phyloP scores from a whole-genome alignment of 1,140 invertebrate species.

The Anastrepha obliqua region DNA sequence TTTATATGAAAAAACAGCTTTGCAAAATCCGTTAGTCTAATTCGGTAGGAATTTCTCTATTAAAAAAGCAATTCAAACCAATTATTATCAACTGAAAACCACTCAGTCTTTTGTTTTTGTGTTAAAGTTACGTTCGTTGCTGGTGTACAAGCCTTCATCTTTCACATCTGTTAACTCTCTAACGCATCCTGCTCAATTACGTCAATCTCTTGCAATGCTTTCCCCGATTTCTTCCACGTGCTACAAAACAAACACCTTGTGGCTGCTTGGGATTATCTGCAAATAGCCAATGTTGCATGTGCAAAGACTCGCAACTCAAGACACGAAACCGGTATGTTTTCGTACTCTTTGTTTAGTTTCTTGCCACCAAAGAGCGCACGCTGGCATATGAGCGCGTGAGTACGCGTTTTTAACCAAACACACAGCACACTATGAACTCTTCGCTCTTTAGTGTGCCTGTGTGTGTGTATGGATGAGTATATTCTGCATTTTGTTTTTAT shows the following conservation, averaged over 20 bases:
- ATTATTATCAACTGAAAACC: no score
- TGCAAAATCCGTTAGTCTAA: no score
- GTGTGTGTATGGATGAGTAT: not conserved
- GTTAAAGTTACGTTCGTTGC: no score
- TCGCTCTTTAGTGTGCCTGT: not conserved
- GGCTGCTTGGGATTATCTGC: not conserved
- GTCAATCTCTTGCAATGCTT: no score
- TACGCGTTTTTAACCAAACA: not conserved
- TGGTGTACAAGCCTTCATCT: no score
- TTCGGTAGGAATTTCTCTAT: no score
- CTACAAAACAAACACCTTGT: not conserved
- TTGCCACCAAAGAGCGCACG: slow-evolving; percentile 1
- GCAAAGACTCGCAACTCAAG: slow-evolving; percentile 13
- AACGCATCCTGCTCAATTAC: no score
- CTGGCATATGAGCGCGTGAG: not conserved
- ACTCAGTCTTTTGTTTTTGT: no score
- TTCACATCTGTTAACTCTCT: no score
- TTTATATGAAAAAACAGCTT: no score
- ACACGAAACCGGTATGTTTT: slow-evolving; percentile 25
- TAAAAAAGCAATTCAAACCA: no score
- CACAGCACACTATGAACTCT: not conserved
- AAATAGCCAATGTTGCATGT: slow-evolving; percentile 25
- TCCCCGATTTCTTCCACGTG: not conserved
- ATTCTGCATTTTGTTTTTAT: slow-evolving; percentile 49
- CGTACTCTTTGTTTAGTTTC: not conserved